Evolutionary conservation across 2,797 vertebrate genomes (phyloP).

Genomic region (Graptemys geographica): DNA sequence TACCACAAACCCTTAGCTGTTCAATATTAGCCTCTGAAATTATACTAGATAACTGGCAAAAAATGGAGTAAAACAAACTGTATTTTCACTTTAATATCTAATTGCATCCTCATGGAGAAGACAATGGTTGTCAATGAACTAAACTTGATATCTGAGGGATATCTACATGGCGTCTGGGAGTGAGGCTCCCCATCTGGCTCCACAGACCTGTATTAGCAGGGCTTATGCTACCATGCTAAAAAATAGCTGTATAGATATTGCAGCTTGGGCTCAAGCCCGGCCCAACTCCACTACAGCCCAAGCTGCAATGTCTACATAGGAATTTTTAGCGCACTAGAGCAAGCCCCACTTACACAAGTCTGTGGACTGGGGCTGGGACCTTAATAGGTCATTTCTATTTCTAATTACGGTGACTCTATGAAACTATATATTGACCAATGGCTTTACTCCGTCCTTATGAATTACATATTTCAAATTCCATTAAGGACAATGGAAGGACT

Average conservation of each 20-base stretch:
- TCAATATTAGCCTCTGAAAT: not conserved
- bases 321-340: too few species aligned
- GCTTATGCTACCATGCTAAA: too few species aligned
- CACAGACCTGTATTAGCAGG: too few species aligned
- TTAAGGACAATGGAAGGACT: constrained; percentile 21
- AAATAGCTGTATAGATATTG: too few species aligned
- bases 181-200: too few species aligned
- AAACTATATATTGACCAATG: constrained; percentile 48
- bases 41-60: not conserved
- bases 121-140: not conserved
- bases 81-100: not conserved
- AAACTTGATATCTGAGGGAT: accelerated
- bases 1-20: not conserved
- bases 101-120: not conserved
- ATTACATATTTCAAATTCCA: constrained; percentile 58
- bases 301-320: too few species aligned
- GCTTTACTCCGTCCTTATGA: not conserved
- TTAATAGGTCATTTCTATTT: not conserved
- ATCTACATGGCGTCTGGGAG: too few species aligned
- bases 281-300: too few species aligned
- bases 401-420: constrained; percentile 52
- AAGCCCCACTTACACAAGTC: not conserved
- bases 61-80: not conserved
- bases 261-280: too few species aligned
- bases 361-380: not conserved